Evolutionary conservation across 2,888 invertebrate species (phyloP).

Genomic region (Artemia sinica): DNA sequence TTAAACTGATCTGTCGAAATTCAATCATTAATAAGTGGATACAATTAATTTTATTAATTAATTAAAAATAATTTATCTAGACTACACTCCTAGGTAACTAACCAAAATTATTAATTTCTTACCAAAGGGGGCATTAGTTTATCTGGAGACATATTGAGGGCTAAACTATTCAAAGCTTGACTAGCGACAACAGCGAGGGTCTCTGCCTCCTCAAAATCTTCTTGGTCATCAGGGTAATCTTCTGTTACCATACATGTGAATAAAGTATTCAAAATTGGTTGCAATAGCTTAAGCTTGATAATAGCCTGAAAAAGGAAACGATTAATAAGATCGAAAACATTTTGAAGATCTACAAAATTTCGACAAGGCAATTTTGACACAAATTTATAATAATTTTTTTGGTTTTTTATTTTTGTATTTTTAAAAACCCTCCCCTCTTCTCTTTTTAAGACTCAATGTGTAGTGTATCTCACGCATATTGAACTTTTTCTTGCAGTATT

Average conservation of each 20-base stretch:
- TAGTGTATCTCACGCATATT: too few relatives aligned
- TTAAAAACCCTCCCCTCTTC: too few relatives aligned
- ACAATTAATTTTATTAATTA: too few relatives aligned
- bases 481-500: too few relatives aligned
- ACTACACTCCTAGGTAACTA: slow-evolving; percentile 21
- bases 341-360: too few relatives aligned
- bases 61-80: slow-evolving; percentile 21
- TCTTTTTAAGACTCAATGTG: too few relatives aligned
- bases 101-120: slow-evolving; percentile 26
- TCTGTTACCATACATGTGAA: slow-evolving; percentile 49
- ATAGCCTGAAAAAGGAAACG: slow-evolving; percentile 33
- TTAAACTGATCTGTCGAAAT: too few relatives aligned
- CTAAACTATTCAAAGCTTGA: slow-evolving; percentile 53
- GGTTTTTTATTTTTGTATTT: too few relatives aligned
- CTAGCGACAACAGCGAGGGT: slow-evolving; percentile 38
- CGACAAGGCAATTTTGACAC: too few relatives aligned
- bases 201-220: slow-evolving; percentile 44
- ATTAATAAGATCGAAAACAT: too few relatives aligned
- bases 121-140: slow-evolving; percentile 53
- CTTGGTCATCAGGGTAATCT: slow-evolving; percentile 42
- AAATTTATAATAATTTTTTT: too few relatives aligned
- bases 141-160: slow-evolving; percentile 55
- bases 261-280: slow-evolving; percentile 46
- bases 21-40: too few relatives aligned
- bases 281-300: slow-evolving; percentile 50